Base-by-base conservation (phyloP, 2,888 invertebrate species). In the Apotomis turbidana region DNA sequence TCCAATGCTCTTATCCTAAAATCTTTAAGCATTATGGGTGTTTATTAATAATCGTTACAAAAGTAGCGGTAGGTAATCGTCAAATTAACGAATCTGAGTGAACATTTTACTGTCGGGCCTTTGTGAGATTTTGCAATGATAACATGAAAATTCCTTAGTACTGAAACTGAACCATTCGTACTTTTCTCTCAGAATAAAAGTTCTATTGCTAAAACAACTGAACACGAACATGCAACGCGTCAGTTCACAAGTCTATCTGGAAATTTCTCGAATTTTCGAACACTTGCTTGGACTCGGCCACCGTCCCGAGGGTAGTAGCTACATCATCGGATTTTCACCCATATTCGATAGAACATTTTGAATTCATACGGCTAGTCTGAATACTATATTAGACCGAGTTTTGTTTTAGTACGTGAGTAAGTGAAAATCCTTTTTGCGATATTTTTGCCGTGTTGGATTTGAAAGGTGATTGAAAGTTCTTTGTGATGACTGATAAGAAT, bases 291-390 rank as follows among this genome's bases (percentile, higher is more conserved):
- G 38, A 54, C 68, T 8, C 12, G 52, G 51, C 13, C 10, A 12
- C n/a, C 36, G 68, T 61, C 68, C 68, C 60, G 60, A 5, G 68
- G 68, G 61, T 46, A 3, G 61, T 46, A 3, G 54, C 13, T 27
- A 13, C 38, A 36, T 13, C 15, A 41, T 5, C n/a, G 44, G 60
- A 68, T 68, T 60, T 46, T 13, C 54, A 68, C 13, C 60, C 52
- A 46, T 60, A 61, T 68, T 61, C 60, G 68, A 68, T 61, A 54
- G 58, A 58, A 60, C 68, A 61, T 68, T 41, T 68, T n/a, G 52
- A 54, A 61, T 61, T 54, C 54, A 60, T 61, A 54, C 9, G 54
- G 59, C 51, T 51, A 59, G 58, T 51, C 67, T 51, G 67, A 59
- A 67, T 59, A 67, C 51, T 58, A 38, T 67, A 59, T 59, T 67